Evolutionary conservation across 2,888 invertebrate genomes (phyloP), one percentile per base, ranked within the genome.

Genomic region (Stegophylla sp.): DNA sequence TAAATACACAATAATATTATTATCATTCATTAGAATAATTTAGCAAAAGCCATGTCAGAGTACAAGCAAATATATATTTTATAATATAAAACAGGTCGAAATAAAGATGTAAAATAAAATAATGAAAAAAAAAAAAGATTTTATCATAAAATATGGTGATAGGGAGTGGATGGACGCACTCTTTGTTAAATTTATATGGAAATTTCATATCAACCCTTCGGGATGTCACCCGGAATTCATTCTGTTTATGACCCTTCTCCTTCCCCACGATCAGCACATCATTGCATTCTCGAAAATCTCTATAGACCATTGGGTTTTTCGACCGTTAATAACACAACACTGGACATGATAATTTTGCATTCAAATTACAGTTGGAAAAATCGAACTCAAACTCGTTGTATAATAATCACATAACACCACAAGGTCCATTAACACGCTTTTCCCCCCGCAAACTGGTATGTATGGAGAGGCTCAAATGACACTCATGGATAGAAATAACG

Each of bases 151-250:
- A 20, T 73, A 63, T 2, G 28, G 43, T 2, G 67, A 53, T 4
- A 4, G n/a, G 10, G 48, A 5, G 75, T 3, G 51, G 17, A 61
- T 13, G 83, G 84, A 85, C 84, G 84, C 66, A 75, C 76, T 76
- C 75, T 81, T 53, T 83, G 83, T 82, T 83, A 83, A 83, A 81
- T 82, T 73, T 81, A 72, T 66, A 74, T 61, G 64, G 79, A 83
- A 72, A 76, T 75, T 76, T 67, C 82, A 82, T 63, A 75, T 75
- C 77, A 82, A 82, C 73, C 71, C 74, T 76, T 77, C 82, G 83
- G 82, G 71, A 75, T 45, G 66, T 82, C 61, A 23, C 15, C 48
- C 20, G 43, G 69, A 79, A 79, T 79, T 71, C 79, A 51, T 71
- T 71, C 69, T 63, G 48, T 69, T 79, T 79, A 71, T 23, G 79